phyloP scores from a whole-genome alignment of 2,888 invertebrate species.

The Mylabris sibirica region DNA sequence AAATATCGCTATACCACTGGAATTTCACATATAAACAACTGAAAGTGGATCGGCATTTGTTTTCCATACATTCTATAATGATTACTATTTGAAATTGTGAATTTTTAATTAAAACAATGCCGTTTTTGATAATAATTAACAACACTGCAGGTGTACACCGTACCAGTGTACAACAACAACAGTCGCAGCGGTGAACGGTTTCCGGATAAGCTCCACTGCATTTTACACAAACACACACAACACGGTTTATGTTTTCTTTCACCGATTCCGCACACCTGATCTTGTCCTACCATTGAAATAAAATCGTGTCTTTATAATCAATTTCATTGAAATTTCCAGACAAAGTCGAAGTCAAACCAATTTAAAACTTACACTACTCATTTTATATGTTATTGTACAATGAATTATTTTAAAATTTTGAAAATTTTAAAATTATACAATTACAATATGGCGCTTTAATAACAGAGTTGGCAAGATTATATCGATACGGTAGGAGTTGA shows the following conservation, averaged over 20 bases:
- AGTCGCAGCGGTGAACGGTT: conserved; percentile 45
- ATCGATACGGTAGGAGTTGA: conserved; percentile 23
- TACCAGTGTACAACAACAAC: conserved; percentile 33
- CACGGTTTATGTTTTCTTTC: conserved; percentile 35
- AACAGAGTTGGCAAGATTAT: conserved; percentile 13
- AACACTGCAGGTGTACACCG: conserved; percentile 38
- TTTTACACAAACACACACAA: conserved; percentile 35
- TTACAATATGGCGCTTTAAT: background rate
- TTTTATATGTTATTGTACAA: no score
- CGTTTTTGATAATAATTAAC: background rate
- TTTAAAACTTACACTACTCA: background rate
- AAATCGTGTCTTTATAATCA: conserved; percentile 17
- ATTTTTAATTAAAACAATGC: conserved; percentile 24
- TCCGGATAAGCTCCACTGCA: conserved; percentile 54
- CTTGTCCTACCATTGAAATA: conserved; percentile 34
- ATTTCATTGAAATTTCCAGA: background rate
- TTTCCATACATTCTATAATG: conserved; percentile 30
- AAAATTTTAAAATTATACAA: background rate
- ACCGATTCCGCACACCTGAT: conserved; percentile 26
- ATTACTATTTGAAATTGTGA: conserved; percentile 21
- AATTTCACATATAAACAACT: conserved; percentile 24
- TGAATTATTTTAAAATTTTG: background rate
- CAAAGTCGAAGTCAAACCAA: background rate
- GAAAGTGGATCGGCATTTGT: conserved; percentile 1
- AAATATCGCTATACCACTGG: conserved; percentile 23